phyloP scores from a whole-genome alignment of 2,797 vertebrate species.

The Okamejei kenojei region DNA sequence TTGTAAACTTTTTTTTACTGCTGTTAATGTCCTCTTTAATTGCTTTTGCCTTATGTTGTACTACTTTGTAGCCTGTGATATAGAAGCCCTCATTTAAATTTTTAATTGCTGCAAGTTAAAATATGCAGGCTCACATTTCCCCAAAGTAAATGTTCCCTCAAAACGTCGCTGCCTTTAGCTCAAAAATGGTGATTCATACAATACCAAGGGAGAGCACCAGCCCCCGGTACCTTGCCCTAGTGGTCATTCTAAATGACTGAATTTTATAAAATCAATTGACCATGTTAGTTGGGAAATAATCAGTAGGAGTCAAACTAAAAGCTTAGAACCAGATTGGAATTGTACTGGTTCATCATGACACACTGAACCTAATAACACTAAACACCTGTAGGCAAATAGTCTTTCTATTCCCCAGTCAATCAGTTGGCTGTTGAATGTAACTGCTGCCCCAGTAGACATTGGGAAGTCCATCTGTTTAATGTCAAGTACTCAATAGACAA shows the following conservation, averaged over 20 bases:
- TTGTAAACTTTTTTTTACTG: neutral
- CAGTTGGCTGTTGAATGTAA: neutral
- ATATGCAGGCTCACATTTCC: neutral
- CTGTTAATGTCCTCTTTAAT: neutral
- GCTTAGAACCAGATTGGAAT: neutral
- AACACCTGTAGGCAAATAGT: no score
- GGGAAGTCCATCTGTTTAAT: neutral
- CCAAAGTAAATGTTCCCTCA: neutral
- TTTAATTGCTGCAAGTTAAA: neutral
- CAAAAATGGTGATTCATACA: neutral
- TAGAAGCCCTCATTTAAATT: neutral
- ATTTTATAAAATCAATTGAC: neutral
- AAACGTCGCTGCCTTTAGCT: neutral
- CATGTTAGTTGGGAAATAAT: neutral
- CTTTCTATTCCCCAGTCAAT: neutral
- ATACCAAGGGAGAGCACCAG: neutral
- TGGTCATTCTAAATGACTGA: neutral
- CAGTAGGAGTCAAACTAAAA: neutral
- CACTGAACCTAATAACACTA: neutral
- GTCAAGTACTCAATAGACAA: no score
- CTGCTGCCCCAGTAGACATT: neutral
- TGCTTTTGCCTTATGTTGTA: neutral
- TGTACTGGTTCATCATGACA: neutral
- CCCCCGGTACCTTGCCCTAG: neutral
- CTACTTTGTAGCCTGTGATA: neutral